Conservation (phyloP, 2,797 vertebrate species). For the Limnodromus scolopaceus region DNA sequence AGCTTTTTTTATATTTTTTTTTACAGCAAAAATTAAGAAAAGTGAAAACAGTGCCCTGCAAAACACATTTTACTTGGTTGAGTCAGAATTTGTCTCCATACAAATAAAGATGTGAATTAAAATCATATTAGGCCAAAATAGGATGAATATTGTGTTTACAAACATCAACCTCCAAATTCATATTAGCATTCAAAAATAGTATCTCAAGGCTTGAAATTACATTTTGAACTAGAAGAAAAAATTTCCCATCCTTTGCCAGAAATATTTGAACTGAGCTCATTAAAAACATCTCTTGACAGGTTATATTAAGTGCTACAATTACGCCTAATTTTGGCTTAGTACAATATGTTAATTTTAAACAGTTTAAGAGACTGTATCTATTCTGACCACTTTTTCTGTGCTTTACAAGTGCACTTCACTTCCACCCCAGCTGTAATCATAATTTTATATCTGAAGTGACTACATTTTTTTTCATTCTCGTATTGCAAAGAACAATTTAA, state of each 20-base stretch:
- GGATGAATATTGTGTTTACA: not conserved
- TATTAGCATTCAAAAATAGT: not conserved
- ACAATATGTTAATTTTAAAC: constrained; percentile 37
- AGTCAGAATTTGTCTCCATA: not conserved
- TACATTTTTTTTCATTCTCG: not conserved
- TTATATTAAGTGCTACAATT: constrained; percentile 30
- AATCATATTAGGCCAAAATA: not conserved
- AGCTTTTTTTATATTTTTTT: not conserved
- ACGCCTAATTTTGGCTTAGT: constrained; percentile 25
- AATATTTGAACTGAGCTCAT: not conserved
- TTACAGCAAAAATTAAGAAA: not conserved
- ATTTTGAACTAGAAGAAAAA: not conserved
- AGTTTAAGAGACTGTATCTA: constrained; percentile 8
- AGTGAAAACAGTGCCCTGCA: not conserved
- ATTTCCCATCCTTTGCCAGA: not conserved
- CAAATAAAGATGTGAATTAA: not conserved
- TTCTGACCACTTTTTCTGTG: not conserved
- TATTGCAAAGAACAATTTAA: not conserved
- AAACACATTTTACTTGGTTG: not conserved
- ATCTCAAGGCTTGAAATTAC: not conserved
- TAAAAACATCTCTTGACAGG: constrained; percentile 35
- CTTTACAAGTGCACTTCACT: constrained; percentile 12
- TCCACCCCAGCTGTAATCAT: not conserved
- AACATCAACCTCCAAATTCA: not conserved
- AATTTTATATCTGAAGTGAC: not conserved